These are phyloP conservation scores for Rhagoletis pomonella DNA, from an alignment of 1,140 invertebrate genomes.

Conservation along the genomic window DNA sequence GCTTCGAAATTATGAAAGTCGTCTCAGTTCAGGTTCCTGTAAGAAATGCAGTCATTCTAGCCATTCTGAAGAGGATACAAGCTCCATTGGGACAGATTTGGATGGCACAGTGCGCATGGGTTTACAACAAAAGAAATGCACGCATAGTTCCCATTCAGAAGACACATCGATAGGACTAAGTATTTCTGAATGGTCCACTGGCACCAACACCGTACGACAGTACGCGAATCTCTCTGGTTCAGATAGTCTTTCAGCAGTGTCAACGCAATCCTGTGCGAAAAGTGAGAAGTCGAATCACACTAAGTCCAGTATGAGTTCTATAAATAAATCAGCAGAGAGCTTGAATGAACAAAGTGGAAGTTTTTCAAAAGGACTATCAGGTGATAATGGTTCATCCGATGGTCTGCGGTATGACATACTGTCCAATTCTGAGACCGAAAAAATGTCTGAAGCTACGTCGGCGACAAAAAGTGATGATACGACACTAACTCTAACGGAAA, in stretches of 20 bases:
- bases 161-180: constrained; percentile 89
- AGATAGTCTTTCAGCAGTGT: constrained; percentile 78
- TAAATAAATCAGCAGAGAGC: constrained; percentile 73
- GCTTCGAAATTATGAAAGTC: constrained; percentile 68
- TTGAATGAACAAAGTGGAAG: constrained; percentile 71
- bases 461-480: constrained; percentile 79
- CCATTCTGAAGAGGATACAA: constrained; percentile 81
- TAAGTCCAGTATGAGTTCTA: constrained; percentile 75
- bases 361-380: constrained; percentile 71
- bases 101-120: constrained; percentile 87
- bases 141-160: constrained; percentile 86
- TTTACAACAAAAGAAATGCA: constrained; percentile 83
- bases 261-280: constrained; percentile 76
- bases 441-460: constrained; percentile 74
- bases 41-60: constrained; percentile 79
- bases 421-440: constrained; percentile 78
- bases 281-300: constrained; percentile 80
- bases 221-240: constrained; percentile 83
- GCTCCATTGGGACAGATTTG: constrained; percentile 81
- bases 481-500: constrained; percentile 76
- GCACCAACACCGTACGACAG: constrained; percentile 85
- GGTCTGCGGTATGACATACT: constrained; percentile 76
- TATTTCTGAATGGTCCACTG: constrained; percentile 89
- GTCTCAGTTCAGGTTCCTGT: constrained; percentile 75
- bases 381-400: constrained; percentile 72